Conservation (phyloP, 2,888 invertebrate genomes). For the Cephus nigrinus region DNA sequence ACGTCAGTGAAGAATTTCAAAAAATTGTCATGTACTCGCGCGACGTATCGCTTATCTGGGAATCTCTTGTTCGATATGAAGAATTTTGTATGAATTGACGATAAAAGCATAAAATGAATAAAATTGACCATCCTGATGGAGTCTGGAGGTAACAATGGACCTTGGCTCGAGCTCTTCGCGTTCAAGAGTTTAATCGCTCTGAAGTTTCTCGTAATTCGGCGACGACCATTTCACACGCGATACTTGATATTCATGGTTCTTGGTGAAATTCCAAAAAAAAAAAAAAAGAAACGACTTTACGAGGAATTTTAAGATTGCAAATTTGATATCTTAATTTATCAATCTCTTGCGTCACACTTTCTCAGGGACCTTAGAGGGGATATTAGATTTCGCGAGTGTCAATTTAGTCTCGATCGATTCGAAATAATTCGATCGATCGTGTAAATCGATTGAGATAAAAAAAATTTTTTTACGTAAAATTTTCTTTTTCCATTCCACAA, state of each 20-base stretch:
- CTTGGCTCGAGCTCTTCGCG: not conserved
- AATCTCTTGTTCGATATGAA: not conserved
- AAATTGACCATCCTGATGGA: not conserved
- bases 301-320: not conserved
- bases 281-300: not conserved
- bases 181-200: not conserved
- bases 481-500: not conserved
- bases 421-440: too few relatives aligned
- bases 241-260: not conserved
- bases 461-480: too few relatives aligned
- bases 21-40: too few relatives aligned
- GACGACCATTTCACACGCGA: not conserved
- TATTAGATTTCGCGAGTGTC: too few relatives aligned
- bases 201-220: too few relatives aligned
- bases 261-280: not conserved
- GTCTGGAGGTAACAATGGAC: not conserved
- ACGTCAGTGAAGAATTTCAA: not conserved
- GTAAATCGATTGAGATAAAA: too few relatives aligned
- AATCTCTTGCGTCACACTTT: too few relatives aligned
- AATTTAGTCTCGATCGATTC: too few relatives aligned
- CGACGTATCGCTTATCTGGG: not conserved
- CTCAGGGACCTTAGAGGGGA: too few relatives aligned
- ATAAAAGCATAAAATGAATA: not conserved
- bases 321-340: not conserved
- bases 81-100: not conserved